Percentiles rank a stretch among this genome's conserved stretches.
These are phyloP conservation scores for Orbicella faveolata DNA, from an alignment of 64 coral and sea anemone species.

Conservation along the genomic window DNA sequence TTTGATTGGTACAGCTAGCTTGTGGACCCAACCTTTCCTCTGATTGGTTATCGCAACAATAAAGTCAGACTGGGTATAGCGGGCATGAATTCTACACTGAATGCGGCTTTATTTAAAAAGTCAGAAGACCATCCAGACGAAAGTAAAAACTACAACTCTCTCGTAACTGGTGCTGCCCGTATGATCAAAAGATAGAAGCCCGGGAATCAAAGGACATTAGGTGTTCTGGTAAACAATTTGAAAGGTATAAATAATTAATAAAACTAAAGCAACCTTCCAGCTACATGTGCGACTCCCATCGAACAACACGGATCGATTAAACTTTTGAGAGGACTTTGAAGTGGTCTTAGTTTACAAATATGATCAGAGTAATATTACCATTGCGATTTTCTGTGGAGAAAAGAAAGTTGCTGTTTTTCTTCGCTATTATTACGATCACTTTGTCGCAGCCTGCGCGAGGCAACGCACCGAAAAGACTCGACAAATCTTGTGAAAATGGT, in stretches of 20 bases:
- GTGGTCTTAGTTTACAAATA: background rate
- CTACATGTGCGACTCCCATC: background rate
- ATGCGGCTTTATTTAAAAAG: too few relatives aligned
- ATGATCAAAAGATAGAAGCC: too few relatives aligned
- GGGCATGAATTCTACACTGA: too few relatives aligned
- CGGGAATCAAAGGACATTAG: too few relatives aligned
- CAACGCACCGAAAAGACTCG: background rate
- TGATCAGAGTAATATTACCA: background rate
- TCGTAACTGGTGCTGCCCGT: too few relatives aligned
- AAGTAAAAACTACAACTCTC: too few relatives aligned
- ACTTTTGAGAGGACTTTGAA: background rate
- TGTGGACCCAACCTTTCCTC: too few relatives aligned
- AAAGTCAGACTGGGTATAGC: too few relatives aligned
- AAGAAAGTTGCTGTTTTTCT: background rate
- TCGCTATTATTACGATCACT: background rate
- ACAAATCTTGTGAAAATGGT: constrained; percentile 77
- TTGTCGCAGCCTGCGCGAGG: background rate
- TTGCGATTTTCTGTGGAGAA: background rate
- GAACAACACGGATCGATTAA: background rate
- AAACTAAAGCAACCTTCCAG: background rate
- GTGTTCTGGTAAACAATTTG: too few relatives aligned
- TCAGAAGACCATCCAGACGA: too few relatives aligned
- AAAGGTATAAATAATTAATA: background rate
- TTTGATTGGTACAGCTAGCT: too few relatives aligned
- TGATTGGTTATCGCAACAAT: too few relatives aligned